Conservation (phyloP, 2,888 invertebrate genomes). For the Zygogramma bicolorata region DNA sequence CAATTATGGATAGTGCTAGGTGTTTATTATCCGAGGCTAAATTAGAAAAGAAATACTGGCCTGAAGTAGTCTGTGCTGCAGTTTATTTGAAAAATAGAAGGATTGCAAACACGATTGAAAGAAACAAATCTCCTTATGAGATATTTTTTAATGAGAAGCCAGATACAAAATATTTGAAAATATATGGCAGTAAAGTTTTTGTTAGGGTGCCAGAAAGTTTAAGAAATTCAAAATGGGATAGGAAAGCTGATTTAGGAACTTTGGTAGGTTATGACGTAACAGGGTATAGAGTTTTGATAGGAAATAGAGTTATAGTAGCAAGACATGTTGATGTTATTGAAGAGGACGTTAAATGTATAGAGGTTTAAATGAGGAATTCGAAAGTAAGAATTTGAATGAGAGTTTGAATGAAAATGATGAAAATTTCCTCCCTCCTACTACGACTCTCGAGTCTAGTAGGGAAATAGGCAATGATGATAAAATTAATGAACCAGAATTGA, state of each 20-base stretch:
- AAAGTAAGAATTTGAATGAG: too few species aligned
- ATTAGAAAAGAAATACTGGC: neutral
- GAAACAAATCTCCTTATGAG: neutral
- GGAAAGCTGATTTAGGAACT: slow-evolving; percentile 7
- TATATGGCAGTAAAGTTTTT: slow-evolving; percentile 15
- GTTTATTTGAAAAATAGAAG: neutral
- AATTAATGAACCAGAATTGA: too few species aligned
- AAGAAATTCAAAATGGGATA: slow-evolving; percentile 1
- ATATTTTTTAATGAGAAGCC: neutral
- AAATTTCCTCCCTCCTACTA: too few species aligned
- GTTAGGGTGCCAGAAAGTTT: slow-evolving; percentile 2
- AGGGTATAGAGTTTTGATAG: slow-evolving; percentile 15
- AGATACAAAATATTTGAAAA: neutral
- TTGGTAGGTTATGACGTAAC: neutral
- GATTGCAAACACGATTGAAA: neutral
- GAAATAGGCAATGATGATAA: too few species aligned
- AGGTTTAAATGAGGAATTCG: too few species aligned
- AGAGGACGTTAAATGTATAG: too few species aligned
- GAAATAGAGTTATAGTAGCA: neutral
- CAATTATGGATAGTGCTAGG: too few species aligned
- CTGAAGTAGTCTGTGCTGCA: neutral
- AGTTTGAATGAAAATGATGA: too few species aligned
- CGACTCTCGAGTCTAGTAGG: too few species aligned
- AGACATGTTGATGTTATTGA: slow-evolving; percentile 17
- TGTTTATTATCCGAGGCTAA: neutral